Base-by-base conservation (phyloP, 2,888 invertebrate genomes). In the Dolomedes plantarius region DNA sequence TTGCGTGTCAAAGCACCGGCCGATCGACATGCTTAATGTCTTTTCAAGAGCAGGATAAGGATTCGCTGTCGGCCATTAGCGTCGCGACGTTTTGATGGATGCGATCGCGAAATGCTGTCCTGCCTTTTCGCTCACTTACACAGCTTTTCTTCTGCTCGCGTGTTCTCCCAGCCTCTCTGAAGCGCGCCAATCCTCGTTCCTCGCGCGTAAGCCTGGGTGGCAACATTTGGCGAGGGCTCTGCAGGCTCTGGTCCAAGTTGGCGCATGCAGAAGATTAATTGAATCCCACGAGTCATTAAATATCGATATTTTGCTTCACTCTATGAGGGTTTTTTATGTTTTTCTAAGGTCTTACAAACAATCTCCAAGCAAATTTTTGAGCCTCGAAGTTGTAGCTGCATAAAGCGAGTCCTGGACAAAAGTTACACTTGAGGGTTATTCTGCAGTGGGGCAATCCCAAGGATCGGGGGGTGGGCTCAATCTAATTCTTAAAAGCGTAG, bases 91-190 rank as follows among this genome's bases (percentile, higher is more conserved):
- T 72, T 65, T 83, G 82, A 83, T 76, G 50, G 76, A 83, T 83
- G 62, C 67, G 19, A 73, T 73, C 36, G 80, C 73, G 50, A 50
- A 56, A 80, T 73, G 80, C 65, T 80, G 80, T 80, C 80, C 80
- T 80, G 80, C 79, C 79, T 80, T 73, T 80, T 80, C 80, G 80
- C 80, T 73, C 80, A 80, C 80, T 80, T 80, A 80, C 80, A 73
- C 73, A 73, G 65, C 73, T 80, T 73, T 80, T 80, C 79, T 80
- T 80, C 41, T 56, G 62, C 29, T 23, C 2, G 31, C 31, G 31
- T 64, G 19, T 28, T 27, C 27, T 46, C 50, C 56, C 62, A 78
- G 39, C 69, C 64, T 64, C 31, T 41, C 46, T 67, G 41, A 31
- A 69, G 27, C 56, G 69, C 68, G 50, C 50, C 68, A 28, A 36